Evolutionary conservation across 1,140 invertebrate species (phyloP), one percentile per base, ranked within the genome.

Genomic region (Calosoma granatense): DNA sequence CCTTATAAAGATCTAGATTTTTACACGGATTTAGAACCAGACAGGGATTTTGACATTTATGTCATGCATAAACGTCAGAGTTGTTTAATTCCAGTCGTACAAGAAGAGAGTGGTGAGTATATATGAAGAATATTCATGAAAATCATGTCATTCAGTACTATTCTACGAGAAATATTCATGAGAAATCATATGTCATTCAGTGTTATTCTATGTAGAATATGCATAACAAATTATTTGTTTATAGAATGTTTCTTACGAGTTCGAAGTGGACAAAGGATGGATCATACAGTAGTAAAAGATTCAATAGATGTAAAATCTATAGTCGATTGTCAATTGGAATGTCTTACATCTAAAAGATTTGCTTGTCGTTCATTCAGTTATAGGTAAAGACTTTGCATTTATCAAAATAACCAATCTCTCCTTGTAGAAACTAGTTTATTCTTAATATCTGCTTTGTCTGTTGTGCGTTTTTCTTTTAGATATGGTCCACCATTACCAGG

Each of bases 161-260:
- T 41, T 26, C 23, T 2, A 22, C 21, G 19, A 9, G n/a, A n/a
- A n/a, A n/a, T n/a, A n/a, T n/a, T n/a, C n/a, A n/a, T n/a, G n/a
- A n/a, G n/a, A n/a, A n/a, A n/a, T n/a, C n/a, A n/a, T n/a, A n/a
- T n/a, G n/a, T n/a, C n/a, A n/a, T n/a, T n/a, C n/a, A n/a, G n/a
- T n/a, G n/a, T n/a, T n/a, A n/a, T n/a, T n/a, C n/a, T n/a, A n/a
- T n/a, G n/a, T n/a, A n/a, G n/a, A n/a, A n/a, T n/a, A n/a, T n/a
- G n/a, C n/a, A n/a, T n/a, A n/a, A n/a, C n/a, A n/a, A n/a, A 20
- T 26, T 58, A 55, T 39, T 21, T 57, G 39, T 12, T 76, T 75
- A 43, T 68, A 88, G 88, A 89, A 69, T 90, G 88, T 68, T 90
- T 90, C 67, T 86, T 85, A 79, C 79, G 87, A 51, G 81, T 87